phyloP scores from a whole-genome alignment of 2,888 invertebrate genomes.

The Drosophila putrida region DNA sequence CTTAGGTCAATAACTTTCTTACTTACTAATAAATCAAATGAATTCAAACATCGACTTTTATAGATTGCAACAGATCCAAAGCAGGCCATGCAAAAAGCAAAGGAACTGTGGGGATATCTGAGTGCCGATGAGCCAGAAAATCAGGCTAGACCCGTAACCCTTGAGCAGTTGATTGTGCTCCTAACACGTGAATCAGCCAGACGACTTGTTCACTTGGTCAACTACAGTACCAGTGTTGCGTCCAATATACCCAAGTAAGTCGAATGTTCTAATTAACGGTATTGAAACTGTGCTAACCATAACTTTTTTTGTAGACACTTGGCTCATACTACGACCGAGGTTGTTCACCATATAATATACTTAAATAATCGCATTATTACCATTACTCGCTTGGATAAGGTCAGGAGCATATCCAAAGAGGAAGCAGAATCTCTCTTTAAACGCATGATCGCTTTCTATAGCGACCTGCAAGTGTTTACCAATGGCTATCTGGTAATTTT shows the following conservation, averaged over 20 bases:
- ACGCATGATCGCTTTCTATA: conserved; percentile 79
- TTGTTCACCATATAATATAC: conserved; percentile 87
- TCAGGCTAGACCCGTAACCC: conserved; percentile 91
- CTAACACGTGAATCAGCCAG: conserved; percentile 92
- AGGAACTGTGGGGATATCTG: conserved; percentile 89
- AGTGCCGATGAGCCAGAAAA: conserved; percentile 94
- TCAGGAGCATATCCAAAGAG: conserved; percentile 86
- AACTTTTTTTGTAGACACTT: conserved; percentile 83
- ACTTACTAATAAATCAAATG: too few relatives aligned
- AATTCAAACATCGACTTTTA: background rate
- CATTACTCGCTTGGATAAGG: conserved; percentile 88
- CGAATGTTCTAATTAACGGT: background rate
- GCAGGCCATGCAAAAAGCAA: conserved; percentile 90
- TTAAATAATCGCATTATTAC: conserved; percentile 89
- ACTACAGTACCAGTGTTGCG: conserved; percentile 88
- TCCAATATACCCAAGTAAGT: conserved; percentile 88
- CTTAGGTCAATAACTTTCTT: too few relatives aligned
- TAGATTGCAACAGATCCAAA: conserved; percentile 93
- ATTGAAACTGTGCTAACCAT: background rate
- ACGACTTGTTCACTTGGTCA: conserved; percentile 91
- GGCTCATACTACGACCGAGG: conserved; percentile 86
- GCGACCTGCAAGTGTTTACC: conserved; percentile 78
- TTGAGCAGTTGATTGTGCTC: conserved; percentile 92
- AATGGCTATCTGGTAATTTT: conserved; percentile 79
- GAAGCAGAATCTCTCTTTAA: conserved; percentile 86